Base-by-base conservation (phyloP, 1,140 invertebrate species). In the Doryteuthis pealeii region DNA sequence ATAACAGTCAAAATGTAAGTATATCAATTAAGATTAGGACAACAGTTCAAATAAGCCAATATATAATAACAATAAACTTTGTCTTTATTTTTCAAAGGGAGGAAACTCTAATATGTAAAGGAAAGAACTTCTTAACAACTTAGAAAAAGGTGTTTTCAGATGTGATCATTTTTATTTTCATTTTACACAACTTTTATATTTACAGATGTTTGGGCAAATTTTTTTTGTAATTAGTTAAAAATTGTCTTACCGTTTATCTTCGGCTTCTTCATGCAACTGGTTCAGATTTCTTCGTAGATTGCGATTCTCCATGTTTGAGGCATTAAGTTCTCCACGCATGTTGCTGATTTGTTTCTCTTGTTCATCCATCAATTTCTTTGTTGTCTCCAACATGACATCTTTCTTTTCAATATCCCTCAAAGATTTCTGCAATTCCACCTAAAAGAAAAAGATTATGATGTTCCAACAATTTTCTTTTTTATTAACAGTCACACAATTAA, bases 361-460 rank as follows among this genome's bases (percentile, higher is more conserved):
- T 30, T 81, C 76, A 69, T 82, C 78, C 40, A 87, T 76, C 18
- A 83, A 78, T 8, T 81, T 79, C 26, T 78, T 80, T 0, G 83
- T 83, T 1, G 81, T 79, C 33, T 87, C 80, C 43, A 87, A 72
- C 22, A 85, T 33, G 15, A 85, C 80, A 58, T 85, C 84, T 54
- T 81, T 83, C 22, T 81, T 74, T 12, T 85, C 85, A 14, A 85
- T 77, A 28, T 86, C 86, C 26, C 78, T 76, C n/a, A 82, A 68
- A 3, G 83, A 81, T 43, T 77, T 80, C 78, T 87, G 85, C 22
- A 87, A 72, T 12, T 85, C 84, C 70, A 83, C 85, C 86, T 87
- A 58, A 0, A 35, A 40, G 3, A 40, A 65, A 66, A 74, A 31
- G 6, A 28, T n/a, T 72, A 28, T 26, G 18, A 72, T 71, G 33